Evolutionary conservation across 2,888 invertebrate species (phyloP).

Genomic region (Drepana falcataria): DNA sequence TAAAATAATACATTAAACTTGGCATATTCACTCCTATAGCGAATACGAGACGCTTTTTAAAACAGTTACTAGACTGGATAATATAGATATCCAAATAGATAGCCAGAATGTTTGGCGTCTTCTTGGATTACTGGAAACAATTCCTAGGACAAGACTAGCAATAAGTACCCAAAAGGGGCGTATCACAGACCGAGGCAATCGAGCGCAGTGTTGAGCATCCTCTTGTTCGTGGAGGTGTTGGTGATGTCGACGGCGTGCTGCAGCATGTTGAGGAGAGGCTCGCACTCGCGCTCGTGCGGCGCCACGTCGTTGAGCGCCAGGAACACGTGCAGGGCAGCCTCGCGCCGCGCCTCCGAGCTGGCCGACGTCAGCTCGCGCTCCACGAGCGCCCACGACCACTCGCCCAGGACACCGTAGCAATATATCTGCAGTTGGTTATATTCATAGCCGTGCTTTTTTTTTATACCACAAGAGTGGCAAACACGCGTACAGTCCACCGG

Average conservation of each 20-base stretch:
- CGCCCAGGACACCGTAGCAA: constrained; percentile 89
- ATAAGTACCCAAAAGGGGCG: too few relatives aligned
- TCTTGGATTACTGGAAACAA: not conserved
- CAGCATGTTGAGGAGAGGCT: constrained; percentile 58
- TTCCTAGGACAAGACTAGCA: too few relatives aligned
- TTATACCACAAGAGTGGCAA: too few relatives aligned
- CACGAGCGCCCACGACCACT: constrained; percentile 84
- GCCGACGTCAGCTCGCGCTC: constrained; percentile 82
- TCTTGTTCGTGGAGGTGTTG: constrained; percentile 58
- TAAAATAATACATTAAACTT: too few relatives aligned
- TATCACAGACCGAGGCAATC: constrained; percentile 82
- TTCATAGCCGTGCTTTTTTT: too few relatives aligned
- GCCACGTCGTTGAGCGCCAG: constrained; percentile 73
- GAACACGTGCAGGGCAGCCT: constrained; percentile 75
- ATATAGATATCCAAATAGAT: too few relatives aligned
- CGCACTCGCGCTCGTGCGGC: constrained; percentile 57
- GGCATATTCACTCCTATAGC: too few relatives aligned
- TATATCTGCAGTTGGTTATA: constrained; percentile 81
- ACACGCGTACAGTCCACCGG: too few relatives aligned
- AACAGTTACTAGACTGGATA: too few relatives aligned
- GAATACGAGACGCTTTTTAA: too few relatives aligned
- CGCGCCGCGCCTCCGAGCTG: constrained; percentile 73
- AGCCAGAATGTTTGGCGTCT: not conserved
- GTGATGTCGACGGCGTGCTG: constrained; percentile 42
- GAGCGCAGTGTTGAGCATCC: constrained; percentile 83